These are phyloP conservation scores for Smutsia temminckii DNA, from an alignment of 2,797 vertebrate species.

Conservation along the genomic window DNA sequence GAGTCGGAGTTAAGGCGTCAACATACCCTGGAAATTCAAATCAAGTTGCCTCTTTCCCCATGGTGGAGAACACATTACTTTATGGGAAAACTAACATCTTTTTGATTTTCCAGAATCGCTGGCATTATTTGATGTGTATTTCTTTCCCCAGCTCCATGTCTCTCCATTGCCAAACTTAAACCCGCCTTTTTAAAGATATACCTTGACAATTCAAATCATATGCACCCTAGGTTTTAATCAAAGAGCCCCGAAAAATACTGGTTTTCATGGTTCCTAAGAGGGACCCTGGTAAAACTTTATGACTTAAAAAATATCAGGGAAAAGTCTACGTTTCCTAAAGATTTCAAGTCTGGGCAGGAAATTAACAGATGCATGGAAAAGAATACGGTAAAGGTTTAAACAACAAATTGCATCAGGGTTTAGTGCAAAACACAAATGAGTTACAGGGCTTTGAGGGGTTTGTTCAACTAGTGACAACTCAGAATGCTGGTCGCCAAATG, in stretches of 20 bases:
- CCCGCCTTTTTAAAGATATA: not conserved
- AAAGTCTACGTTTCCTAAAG: not conserved
- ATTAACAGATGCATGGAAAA: not conserved
- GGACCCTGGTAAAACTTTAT: not conserved
- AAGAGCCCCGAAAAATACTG: not conserved
- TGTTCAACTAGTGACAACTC: not conserved
- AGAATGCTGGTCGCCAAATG: not conserved
- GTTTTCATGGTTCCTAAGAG: not conserved
- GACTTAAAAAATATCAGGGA: constrained; percentile 13
- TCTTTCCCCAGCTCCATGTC: not conserved
- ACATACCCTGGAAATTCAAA: not conserved
- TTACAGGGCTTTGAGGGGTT: not conserved
- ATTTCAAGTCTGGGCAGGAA: constrained; percentile 34
- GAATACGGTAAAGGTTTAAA: not conserved
- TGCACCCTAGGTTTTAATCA: not conserved
- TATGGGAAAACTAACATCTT: not conserved
- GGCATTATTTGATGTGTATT: not conserved
- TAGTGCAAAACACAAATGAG: constrained; percentile 43
- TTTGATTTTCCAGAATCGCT: not conserved
- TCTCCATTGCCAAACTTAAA: not conserved
- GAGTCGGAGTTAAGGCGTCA: not conserved
- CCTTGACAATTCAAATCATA: not conserved
- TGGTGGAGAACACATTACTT: not conserved
- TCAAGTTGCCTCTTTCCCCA: not conserved
- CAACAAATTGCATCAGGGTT: not conserved